phyloP scores from a whole-genome alignment of 2,888 invertebrate species.

The Oligia fasciuncula region DNA sequence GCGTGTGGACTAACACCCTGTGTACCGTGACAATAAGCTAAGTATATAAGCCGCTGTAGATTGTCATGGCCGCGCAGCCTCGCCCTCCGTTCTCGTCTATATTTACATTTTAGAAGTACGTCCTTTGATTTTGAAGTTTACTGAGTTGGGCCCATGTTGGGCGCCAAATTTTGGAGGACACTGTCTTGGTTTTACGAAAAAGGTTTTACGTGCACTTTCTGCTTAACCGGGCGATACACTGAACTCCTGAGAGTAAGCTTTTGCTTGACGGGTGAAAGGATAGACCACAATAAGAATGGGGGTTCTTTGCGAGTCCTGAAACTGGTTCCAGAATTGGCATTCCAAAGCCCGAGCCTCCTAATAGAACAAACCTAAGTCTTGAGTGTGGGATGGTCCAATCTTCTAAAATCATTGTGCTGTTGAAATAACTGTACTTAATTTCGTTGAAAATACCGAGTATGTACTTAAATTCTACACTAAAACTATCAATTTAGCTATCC shows the following conservation, averaged over 20 bases:
- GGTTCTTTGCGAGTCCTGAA: background rate
- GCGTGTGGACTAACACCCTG: constrained; percentile 87
- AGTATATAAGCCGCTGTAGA: constrained; percentile 82
- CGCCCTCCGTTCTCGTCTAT: constrained; percentile 55
- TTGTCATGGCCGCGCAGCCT: constrained; percentile 68
- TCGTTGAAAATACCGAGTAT: background rate
- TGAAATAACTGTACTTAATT: constrained; percentile 30
- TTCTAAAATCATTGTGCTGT: background rate
- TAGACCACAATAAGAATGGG: background rate
- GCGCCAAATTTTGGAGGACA: constrained; percentile 44
- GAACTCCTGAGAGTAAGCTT: too few relatives aligned
- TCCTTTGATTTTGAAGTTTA: constrained; percentile 55
- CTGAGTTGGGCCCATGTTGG: constrained; percentile 44
- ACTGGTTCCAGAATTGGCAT: background rate
- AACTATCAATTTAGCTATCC: background rate
- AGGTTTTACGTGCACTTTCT: background rate
- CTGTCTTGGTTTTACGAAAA: constrained; percentile 26
- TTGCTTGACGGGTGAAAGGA: background rate
- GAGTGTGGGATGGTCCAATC: background rate
- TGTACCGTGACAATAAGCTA: constrained; percentile 88
- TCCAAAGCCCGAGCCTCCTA: background rate
- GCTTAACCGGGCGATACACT: background rate
- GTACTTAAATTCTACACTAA: constrained; percentile 31
- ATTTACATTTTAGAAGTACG: constrained; percentile 62
- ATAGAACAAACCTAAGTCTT: background rate